Conservation (phyloP, 2,797 vertebrate species). For the Ptychadena robeensis region DNA sequence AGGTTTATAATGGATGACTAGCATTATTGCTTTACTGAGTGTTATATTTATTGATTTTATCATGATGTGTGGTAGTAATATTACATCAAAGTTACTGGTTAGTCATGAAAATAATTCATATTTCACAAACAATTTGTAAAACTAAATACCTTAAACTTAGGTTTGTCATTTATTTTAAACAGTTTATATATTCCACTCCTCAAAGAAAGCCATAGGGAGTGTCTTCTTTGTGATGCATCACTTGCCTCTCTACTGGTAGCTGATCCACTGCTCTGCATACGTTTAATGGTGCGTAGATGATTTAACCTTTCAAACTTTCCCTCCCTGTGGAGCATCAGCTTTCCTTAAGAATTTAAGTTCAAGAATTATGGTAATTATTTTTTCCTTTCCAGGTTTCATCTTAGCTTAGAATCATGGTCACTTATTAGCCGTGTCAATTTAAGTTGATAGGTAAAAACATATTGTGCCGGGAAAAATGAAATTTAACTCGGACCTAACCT, state of each 20-base stretch:
- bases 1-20: no score
- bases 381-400: constrained; percentile 30
- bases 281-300: constrained; percentile 73
- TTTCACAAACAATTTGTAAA: not conserved
- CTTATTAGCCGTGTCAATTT: constrained; percentile 1
- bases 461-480: not conserved
- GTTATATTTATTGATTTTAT: no score
- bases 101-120: not conserved
- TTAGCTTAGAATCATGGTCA: not conserved
- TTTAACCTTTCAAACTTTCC: constrained; percentile 70
- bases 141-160: not conserved
- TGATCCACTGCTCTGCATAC: constrained; percentile 70
- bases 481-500: not conserved
- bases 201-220: constrained; percentile 17
- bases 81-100: not conserved
- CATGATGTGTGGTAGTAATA: no score
- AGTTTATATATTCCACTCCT: not conserved
- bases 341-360: constrained; percentile 68
- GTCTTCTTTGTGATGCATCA: constrained; percentile 63
- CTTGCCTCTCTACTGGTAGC: constrained; percentile 68
- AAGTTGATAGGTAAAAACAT: not conserved
- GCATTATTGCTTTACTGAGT: no score
- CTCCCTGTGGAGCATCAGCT: constrained; percentile 66
- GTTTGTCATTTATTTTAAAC: not conserved
- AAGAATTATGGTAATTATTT: constrained; percentile 67